These are phyloP conservation scores for Troilus luridus DNA, from an alignment of 2,888 invertebrate genomes.

Conservation along the genomic window DNA sequence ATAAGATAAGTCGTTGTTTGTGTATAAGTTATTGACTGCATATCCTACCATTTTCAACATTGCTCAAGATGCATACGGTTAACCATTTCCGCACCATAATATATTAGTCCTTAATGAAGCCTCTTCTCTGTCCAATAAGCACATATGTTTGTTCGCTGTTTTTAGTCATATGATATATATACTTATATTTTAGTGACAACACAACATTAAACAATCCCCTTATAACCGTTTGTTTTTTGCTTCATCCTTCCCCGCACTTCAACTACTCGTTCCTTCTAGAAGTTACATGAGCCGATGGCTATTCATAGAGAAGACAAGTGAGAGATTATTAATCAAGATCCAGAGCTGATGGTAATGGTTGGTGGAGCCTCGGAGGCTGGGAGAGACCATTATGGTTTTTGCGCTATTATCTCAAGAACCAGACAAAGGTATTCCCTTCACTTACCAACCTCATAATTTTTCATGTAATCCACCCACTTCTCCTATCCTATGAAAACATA, in stretches of 20 bases:
- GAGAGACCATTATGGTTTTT: slow-evolving; percentile 4
- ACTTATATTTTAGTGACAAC: background rate
- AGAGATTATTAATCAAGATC: slow-evolving; percentile 2
- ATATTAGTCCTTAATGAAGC: background rate
- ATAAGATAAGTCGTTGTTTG: too few relatives aligned
- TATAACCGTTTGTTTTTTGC: background rate
- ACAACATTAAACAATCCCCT: background rate
- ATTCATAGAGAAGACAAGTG: background rate
- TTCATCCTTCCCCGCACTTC: background rate
- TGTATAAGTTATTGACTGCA: too few relatives aligned
- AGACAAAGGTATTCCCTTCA: slow-evolving; percentile 33
- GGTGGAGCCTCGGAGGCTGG: background rate
- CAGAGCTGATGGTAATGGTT: background rate
- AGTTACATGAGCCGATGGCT: slow-evolving; percentile 18
- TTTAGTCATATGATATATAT: background rate
- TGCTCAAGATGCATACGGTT: too few relatives aligned
- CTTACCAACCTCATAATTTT: slow-evolving; percentile 38
- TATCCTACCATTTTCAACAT: too few relatives aligned
- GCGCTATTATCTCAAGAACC: background rate
- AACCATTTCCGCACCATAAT: too few relatives aligned
- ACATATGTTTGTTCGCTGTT: background rate
- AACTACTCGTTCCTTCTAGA: background rate
- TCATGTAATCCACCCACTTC: background rate
- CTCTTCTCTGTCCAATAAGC: background rate
- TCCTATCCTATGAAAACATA: background rate